Evolutionary conservation across 1,140 invertebrate species (phyloP).

Genomic region (Lutraria rhynchaena): DNA sequence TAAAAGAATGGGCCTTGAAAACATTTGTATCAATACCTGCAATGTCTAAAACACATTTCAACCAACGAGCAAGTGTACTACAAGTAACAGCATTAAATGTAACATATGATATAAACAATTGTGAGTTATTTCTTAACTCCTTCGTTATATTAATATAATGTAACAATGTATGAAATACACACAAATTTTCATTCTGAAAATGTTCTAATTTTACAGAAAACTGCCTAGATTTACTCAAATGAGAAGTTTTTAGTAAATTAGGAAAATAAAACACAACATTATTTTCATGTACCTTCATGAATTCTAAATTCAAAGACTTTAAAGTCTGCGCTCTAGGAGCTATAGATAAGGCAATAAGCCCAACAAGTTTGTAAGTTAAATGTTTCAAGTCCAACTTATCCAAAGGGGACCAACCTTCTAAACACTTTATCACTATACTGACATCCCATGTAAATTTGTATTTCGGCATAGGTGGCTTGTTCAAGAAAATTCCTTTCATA

Average conservation of each 20-base stretch:
- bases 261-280: slow-evolving; percentile 12
- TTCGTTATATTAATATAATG: slow-evolving; percentile 5
- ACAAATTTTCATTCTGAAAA: slow-evolving; percentile 2
- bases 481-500: slow-evolving; percentile 59
- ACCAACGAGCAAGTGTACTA: slow-evolving; percentile 25
- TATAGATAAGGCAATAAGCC: slow-evolving; percentile 34
- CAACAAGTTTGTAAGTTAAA: slow-evolving; percentile 26
- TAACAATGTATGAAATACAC: slow-evolving; percentile 29
- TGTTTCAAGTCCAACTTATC: slow-evolving; percentile 22
- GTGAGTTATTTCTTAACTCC: background rate
- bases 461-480: slow-evolving; percentile 48
- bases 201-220: background rate
- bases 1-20: too few species aligned
- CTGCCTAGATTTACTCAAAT: background rate
- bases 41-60: slow-evolving; percentile 17
- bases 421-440: slow-evolving; percentile 49
- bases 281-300: background rate
- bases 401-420: slow-evolving; percentile 43
- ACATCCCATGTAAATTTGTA: slow-evolving; percentile 62
- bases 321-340: slow-evolving; percentile 56
- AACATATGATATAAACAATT: slow-evolving; percentile 36
- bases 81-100: slow-evolving; percentile 17
- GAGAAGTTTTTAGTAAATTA: slow-evolving; percentile 12
- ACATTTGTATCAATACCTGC: slow-evolving; percentile 6
- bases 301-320: slow-evolving; percentile 40